phyloP scores from a whole-genome alignment of 2,113 vertebrate genomes.

The Xenopus borealis region DNA sequence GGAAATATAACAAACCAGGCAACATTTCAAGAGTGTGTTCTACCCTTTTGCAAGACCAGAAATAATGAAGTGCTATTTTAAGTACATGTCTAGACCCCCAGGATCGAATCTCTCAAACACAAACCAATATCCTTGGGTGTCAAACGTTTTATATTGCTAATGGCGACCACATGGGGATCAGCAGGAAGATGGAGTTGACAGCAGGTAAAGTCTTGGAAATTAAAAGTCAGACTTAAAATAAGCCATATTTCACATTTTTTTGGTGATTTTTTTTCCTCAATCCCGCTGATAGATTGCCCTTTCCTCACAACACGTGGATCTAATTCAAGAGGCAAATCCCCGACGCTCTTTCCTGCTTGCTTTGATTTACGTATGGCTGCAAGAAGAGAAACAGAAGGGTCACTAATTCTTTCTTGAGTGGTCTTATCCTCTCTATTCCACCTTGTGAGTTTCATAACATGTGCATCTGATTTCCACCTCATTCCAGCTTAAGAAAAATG shows the following conservation, averaged over 20 bases:
- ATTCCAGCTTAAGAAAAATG: conserved; percentile 12
- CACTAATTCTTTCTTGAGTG: conserved; percentile 46
- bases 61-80: conserved; percentile 14
- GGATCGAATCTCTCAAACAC: conserved; percentile 14
- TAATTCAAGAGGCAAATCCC: conserved; percentile 40
- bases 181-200: conserved; percentile 33
- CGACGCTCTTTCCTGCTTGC: conserved; percentile 34
- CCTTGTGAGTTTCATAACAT: conserved; percentile 39
- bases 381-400: conserved; percentile 27
- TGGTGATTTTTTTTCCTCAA: conserved; percentile 21
- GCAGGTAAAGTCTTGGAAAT: conserved; percentile 45
- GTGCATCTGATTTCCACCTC: conserved; percentile 43
- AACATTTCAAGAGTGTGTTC: neutral
- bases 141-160: conserved; percentile 29
- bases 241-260: conserved; percentile 42
- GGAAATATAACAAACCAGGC: neutral
- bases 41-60: neutral
- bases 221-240: conserved; percentile 41
- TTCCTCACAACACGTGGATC: conserved; percentile 46
- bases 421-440: conserved; percentile 41
- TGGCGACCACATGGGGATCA: conserved; percentile 38
- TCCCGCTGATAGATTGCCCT: conserved; percentile 45
- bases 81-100: conserved; percentile 36
- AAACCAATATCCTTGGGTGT: conserved; percentile 29
- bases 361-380: conserved; percentile 41